phyloP scores from a whole-genome alignment of 2,888 invertebrate species.

The Agrilus cyanescens region DNA sequence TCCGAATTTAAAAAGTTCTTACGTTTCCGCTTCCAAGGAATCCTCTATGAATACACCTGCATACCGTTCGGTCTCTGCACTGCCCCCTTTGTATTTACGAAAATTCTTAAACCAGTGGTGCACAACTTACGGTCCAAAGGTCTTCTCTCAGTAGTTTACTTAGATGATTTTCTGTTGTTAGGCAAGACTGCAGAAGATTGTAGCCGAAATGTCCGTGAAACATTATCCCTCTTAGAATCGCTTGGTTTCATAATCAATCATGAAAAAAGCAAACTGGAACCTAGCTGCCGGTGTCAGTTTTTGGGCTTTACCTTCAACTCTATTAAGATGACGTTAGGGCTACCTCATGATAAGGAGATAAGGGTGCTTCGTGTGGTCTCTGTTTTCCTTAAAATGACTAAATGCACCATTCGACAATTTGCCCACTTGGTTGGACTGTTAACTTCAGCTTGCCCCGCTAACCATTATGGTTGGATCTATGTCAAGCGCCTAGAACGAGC shows the following conservation, averaged over 20 bases:
- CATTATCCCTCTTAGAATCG: not conserved
- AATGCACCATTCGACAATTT: no score
- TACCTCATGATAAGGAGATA: no score
- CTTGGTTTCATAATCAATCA: constrained; percentile 15
- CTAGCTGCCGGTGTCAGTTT: constrained; percentile 9
- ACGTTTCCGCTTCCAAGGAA: constrained; percentile 14
- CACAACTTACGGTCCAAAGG: constrained; percentile 7
- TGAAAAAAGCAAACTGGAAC: constrained; percentile 10
- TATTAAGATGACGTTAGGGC: not conserved
- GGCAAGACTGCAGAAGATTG: constrained; percentile 5
- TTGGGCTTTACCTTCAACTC: constrained; percentile 11
- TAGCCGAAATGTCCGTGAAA: not conserved
- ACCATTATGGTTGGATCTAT: no score
- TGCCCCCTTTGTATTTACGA: constrained; percentile 19
- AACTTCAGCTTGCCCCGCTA: no score
- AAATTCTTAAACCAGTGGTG: constrained; percentile 17
- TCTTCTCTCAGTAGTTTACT: constrained; percentile 11
- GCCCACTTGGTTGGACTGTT: no score
- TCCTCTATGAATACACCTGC: constrained; percentile 16
- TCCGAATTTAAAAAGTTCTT: constrained; percentile 13
- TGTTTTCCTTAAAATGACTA: not conserved
- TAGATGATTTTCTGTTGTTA: constrained; percentile 15
- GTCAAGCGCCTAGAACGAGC: no score
- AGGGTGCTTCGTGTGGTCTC: not conserved
- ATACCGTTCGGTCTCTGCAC: constrained; percentile 18